Evolutionary conservation across 2,797 vertebrate species (phyloP).

Genomic region (Propithecus perrieri): DNA sequence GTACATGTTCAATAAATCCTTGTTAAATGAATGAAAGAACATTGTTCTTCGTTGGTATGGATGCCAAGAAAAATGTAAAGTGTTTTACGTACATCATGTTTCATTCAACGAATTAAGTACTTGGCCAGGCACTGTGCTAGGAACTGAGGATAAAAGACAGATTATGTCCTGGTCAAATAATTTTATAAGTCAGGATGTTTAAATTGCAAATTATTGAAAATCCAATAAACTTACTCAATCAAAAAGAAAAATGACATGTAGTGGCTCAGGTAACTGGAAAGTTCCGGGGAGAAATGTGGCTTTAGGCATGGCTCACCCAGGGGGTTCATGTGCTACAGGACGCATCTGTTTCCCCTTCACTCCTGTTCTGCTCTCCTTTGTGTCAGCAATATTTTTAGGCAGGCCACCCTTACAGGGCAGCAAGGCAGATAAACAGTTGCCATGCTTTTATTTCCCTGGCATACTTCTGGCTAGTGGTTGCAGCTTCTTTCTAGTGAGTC

Average conservation of each 20-base stretch:
- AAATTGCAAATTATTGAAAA: background rate
- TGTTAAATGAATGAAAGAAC: background rate
- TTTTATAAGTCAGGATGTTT: background rate
- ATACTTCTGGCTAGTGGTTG: background rate
- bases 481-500: background rate
- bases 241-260: background rate
- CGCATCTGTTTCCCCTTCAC: background rate
- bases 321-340: background rate
- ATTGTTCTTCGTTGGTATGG: background rate
- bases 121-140: background rate
- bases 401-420: background rate
- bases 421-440: background rate
- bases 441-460: background rate
- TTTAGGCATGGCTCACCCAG: background rate
- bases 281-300: background rate
- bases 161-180: background rate
- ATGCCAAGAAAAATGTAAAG: background rate
- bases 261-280: background rate
- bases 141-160: background rate
- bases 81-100: background rate
- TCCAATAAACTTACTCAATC: background rate
- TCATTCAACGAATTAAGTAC: background rate
- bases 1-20: background rate
- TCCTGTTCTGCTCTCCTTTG: background rate
- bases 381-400: background rate